Conservation (phyloP, 2,888 invertebrate species). For the Sisyra terminalis region DNA sequence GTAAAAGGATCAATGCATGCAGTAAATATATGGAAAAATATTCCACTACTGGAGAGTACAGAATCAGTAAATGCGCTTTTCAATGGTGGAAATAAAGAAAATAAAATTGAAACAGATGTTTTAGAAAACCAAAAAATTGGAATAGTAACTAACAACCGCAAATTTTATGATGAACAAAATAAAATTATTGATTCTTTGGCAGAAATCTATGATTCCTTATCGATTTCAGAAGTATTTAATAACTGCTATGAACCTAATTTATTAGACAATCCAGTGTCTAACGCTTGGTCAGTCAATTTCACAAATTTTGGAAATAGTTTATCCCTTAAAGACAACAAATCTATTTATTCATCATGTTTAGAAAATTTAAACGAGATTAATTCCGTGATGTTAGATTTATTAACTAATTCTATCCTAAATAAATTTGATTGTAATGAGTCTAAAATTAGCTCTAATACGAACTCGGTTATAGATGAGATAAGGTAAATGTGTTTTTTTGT, state of each 20-base stretch:
- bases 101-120: not conserved
- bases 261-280: too few relatives aligned
- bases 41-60: not conserved
- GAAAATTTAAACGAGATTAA: not conserved
- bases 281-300: too few relatives aligned
- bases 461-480: slow-evolving; percentile 2
- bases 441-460: slow-evolving; percentile 4
- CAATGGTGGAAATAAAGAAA: not conserved
- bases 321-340: too few relatives aligned
- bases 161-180: too few relatives aligned
- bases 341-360: not conserved
- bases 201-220: too few relatives aligned
- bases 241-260: too few relatives aligned
- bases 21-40: not conserved
- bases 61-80: slow-evolving; percentile 7
- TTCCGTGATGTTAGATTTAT: not conserved
- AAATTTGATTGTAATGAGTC: slow-evolving; percentile 3
- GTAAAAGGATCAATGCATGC: not conserved
- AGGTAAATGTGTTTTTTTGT: slow-evolving; percentile 8
- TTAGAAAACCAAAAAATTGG: too few relatives aligned
- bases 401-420: slow-evolving; percentile 12
- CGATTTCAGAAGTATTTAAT: too few relatives aligned
- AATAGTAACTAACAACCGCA: too few relatives aligned
- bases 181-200: too few relatives aligned
- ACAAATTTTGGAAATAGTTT: too few relatives aligned